A percentile compares a stretch with the other conserved stretches of the same genome.
phyloP scores from a whole-genome alignment of 2,113 vertebrate genomes.

The Tricholaema leucomelas region DNA sequence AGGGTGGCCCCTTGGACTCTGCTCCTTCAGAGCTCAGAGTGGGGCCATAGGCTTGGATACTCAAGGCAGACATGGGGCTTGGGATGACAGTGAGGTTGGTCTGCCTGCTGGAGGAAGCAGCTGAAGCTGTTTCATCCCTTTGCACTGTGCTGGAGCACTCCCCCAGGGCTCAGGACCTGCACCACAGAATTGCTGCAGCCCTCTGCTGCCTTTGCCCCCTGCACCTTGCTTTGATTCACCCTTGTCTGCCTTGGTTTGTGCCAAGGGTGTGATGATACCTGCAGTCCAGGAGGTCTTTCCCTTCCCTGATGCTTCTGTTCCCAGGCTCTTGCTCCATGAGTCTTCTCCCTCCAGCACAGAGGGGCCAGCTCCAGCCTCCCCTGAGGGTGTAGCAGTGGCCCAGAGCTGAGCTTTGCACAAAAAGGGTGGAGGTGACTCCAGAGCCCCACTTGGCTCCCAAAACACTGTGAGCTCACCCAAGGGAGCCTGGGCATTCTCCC shows the following conservation, averaged over 20 bases:
- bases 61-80: neutral
- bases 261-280: neutral
- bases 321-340: rapidly evolving
- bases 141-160: neutral
- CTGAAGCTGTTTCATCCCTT: neutral
- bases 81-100: neutral
- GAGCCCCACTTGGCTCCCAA: neutral
- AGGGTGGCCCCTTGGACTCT: neutral
- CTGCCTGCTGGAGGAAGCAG: neutral
- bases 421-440: neutral
- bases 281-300: neutral
- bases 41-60: neutral
- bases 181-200: neutral
- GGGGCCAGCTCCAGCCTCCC: neutral
- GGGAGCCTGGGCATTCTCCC: neutral
- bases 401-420: slow-evolving; percentile 20
- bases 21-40: neutral
- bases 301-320: neutral
- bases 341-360: neutral
- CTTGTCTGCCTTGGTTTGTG: neutral
- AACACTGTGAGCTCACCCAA: slow-evolving; percentile 23
- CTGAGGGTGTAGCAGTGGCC: neutral
- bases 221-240: neutral
- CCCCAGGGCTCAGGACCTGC: neutral
- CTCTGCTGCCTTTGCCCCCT: neutral